Evolutionary conservation across 2,888 invertebrate species (phyloP).

Genomic region (Neoscelio sp.): DNA sequence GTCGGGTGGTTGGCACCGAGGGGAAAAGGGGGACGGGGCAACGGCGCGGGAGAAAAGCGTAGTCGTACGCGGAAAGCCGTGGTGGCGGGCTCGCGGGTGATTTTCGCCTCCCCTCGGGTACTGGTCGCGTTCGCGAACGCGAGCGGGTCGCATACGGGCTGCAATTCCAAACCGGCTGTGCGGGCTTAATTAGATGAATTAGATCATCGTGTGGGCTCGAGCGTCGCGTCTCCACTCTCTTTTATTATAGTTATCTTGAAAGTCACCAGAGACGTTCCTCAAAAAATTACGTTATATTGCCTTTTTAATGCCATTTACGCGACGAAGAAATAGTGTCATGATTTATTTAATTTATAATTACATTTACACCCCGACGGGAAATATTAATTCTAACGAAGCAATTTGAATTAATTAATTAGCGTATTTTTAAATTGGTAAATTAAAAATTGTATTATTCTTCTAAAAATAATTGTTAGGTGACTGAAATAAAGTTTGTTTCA

Average conservation of each 20-base stretch:
- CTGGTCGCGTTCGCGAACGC: slow-evolving; percentile 53
- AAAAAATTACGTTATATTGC: slow-evolving; percentile 39
- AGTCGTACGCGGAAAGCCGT: no score
- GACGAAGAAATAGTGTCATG: slow-evolving; percentile 38
- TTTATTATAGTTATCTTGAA: slow-evolving; percentile 56
- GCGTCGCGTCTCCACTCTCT: slow-evolving; percentile 55
- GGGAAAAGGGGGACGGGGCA: no score
- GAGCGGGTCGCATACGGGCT: slow-evolving; percentile 64
- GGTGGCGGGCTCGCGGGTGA: slow-evolving; percentile 53
- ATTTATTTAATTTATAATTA: slow-evolving; percentile 37
- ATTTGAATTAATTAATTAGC: slow-evolving; percentile 39
- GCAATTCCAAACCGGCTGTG: slow-evolving; percentile 69
- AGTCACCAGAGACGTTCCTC: slow-evolving; percentile 48
- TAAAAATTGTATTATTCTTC: no score
- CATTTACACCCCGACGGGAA: slow-evolving; percentile 9
- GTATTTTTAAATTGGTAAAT: no score
- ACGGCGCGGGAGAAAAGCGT: no score
- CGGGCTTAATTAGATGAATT: slow-evolving; percentile 80
- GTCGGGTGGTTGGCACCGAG: no score
- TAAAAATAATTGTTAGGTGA: no score
- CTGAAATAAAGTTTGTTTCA: not conserved
- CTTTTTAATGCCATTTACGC: slow-evolving; percentile 42
- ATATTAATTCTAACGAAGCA: slow-evolving; percentile 22
- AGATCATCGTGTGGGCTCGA: slow-evolving; percentile 72
- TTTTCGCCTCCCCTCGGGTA: slow-evolving; percentile 50